These are phyloP conservation scores for Nematolebias whitei DNA, from an alignment of 2,113 vertebrate genomes.

Conservation along the genomic window DNA sequence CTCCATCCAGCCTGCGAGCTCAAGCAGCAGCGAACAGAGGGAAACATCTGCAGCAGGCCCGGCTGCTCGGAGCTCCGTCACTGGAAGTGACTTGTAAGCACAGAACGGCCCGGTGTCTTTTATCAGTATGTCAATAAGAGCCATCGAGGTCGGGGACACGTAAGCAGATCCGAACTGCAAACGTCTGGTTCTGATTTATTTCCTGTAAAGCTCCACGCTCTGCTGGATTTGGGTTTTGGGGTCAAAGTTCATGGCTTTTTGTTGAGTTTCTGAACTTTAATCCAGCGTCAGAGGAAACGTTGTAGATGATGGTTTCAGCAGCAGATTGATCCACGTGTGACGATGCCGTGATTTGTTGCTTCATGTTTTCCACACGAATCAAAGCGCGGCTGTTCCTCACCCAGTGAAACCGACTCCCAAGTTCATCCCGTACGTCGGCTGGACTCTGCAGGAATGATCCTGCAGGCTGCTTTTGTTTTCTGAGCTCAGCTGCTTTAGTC, in stretches of 20 bases:
- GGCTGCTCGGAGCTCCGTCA: not conserved
- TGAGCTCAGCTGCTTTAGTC: not conserved
- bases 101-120: not conserved
- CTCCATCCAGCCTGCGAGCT: not conserved
- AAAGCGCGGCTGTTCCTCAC: too few relatives aligned
- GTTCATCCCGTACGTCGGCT: not conserved
- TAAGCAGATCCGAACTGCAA: not conserved
- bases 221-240: not conserved
- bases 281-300: conserved; percentile 1
- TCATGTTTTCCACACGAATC: too few relatives aligned
- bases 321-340: not conserved
- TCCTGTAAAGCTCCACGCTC: not conserved
- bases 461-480: not conserved
- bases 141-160: not conserved
- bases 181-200: not conserved
- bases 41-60: not conserved
- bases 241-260: not conserved
- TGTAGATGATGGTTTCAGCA: too few relatives aligned
- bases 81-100: not conserved
- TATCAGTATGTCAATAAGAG: not conserved
- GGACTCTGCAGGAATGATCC: conserved; percentile 2
- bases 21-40: not conserved
- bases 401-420: not conserved
- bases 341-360: too few relatives aligned
- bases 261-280: not conserved